These are phyloP conservation scores for Drosophila nr. perissopoda DNA, from an alignment of 2,888 invertebrate genomes.

Conservation along the genomic window DNA sequence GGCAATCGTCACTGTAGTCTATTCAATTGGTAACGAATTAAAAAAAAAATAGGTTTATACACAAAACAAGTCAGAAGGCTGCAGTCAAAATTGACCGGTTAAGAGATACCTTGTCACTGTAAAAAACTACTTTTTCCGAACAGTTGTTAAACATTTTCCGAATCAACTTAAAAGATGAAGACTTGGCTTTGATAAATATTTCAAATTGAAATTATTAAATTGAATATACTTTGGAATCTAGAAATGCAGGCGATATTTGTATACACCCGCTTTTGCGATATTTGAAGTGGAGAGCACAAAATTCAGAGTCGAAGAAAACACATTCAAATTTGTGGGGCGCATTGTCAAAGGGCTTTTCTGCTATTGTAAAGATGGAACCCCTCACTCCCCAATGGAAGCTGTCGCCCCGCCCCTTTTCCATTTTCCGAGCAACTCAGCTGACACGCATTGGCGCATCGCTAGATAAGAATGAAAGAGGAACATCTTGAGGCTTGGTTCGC, in stretches of 20 bases:
- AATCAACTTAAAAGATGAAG: background rate
- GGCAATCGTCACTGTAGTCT: constrained; percentile 68
- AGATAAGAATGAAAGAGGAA: constrained; percentile 62
- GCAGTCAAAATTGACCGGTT: background rate
- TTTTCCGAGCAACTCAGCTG: constrained; percentile 47
- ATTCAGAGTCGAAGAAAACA: constrained; percentile 47
- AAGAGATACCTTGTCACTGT: background rate
- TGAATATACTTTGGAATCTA: background rate
- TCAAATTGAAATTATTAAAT: background rate
- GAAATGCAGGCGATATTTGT: background rate
- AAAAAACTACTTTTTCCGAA: background rate
- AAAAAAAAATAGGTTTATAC: constrained; percentile 32
- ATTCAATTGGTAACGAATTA: constrained; percentile 76
- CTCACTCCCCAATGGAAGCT: constrained; percentile 22
- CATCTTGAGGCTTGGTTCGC: constrained; percentile 58
- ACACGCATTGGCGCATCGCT: constrained; percentile 76
- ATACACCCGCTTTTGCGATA: background rate
- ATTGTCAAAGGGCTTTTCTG: constrained; percentile 73
- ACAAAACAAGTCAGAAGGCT: constrained; percentile 8
- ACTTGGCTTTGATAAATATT: background rate
- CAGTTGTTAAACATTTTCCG: background rate
- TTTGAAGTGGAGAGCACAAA: constrained; percentile 7
- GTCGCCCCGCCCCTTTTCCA: constrained; percentile 1
- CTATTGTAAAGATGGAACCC: constrained; percentile 45
- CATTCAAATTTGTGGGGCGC: constrained; percentile 60